Percentiles rank a stretch among this genome's conserved stretches.
These are phyloP conservation scores for Podotricha telesiphe DNA, from an alignment of 2,888 invertebrate species.

Conservation along the genomic window DNA sequence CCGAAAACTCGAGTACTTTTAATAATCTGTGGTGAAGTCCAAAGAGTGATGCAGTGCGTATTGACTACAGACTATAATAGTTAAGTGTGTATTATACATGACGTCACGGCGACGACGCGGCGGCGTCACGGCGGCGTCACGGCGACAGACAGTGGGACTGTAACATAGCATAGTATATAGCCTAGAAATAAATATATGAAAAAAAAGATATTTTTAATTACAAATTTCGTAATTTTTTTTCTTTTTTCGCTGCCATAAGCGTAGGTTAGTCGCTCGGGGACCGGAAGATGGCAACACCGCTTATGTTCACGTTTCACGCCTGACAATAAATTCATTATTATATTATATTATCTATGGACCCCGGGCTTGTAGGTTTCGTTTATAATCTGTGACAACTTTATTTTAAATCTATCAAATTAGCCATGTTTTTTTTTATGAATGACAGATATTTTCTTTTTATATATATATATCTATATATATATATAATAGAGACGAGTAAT, in stretches of 20 bases:
- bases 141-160: slow-evolving; percentile 54
- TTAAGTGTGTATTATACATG: slow-evolving; percentile 53
- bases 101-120: slow-evolving; percentile 11
- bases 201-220: slow-evolving; percentile 79
- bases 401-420: neutral
- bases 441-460: slow-evolving; percentile 3
- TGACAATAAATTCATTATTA: slow-evolving; percentile 45
- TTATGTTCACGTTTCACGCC: slow-evolving; percentile 39
- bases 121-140: slow-evolving; percentile 30
- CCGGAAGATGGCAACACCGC: slow-evolving; percentile 51
- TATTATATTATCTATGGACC: slow-evolving; percentile 35
- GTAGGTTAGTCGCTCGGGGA: slow-evolving; percentile 60
- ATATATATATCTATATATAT: slow-evolving; percentile 2
- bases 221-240: slow-evolving; percentile 52
- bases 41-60: slow-evolving; percentile 60
- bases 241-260: slow-evolving; percentile 74
- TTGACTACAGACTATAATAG: slow-evolving; percentile 59
- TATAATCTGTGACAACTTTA: slow-evolving; percentile 10
- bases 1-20: slow-evolving; percentile 22
- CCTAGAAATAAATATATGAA: slow-evolving; percentile 61
- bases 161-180: slow-evolving; percentile 65
- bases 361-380: slow-evolving; percentile 27
- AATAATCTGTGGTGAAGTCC: slow-evolving; percentile 36
- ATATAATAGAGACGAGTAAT: slow-evolving; percentile 27
- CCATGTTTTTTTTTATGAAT: slow-evolving; percentile 19